Evolutionary conservation across 2,888 invertebrate species (phyloP), one percentile per base, ranked within the genome.

Genomic region (Epiblema foenella): DNA sequence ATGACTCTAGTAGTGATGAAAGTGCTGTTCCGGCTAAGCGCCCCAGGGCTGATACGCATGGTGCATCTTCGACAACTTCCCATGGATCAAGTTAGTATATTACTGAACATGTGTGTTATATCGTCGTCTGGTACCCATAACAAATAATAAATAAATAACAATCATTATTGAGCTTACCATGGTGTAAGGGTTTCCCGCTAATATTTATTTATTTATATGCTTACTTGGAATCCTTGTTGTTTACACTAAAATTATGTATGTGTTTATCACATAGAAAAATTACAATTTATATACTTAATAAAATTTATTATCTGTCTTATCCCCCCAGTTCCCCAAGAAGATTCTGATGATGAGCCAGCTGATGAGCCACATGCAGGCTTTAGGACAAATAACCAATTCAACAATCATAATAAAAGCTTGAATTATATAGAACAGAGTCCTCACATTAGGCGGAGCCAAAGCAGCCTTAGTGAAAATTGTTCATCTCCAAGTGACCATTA

Each of bases 401-500:
- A 82, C 39, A 54, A 20, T 39, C 39, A 37, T 20, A 81, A 81
- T 57, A 82, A 78, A 75, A 70, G 77, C 72, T 71, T 76, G 52
- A 84, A 76, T 73, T 85, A 83, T 77, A 78, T 80, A 62, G 82
- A 87, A 63, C 80, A 79, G 67, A 87, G 83, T 68, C 81, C 85
- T 8, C 83, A 84, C 70, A 82, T 82, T 29, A 83, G 89, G 74
- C 76, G 89, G 58, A 86, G 86, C 72, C 86, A 87, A 76, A 92
- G 92, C 76, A 93, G 93, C 75, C 77, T 90, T 64, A 93, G 91
- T 84, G 93, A 91, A 76, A 90, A 89, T 78, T 90, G 90, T 78
- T 92, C 92, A 10, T 93, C 93, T 52, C 90, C 91, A 15, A 89
- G 84, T 84, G 90, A 92, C 46, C 84, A 82, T 24, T 84, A 78